phyloP scores from a whole-genome alignment of 2,113 vertebrate genomes.

The Lynx canadensis region DNA sequence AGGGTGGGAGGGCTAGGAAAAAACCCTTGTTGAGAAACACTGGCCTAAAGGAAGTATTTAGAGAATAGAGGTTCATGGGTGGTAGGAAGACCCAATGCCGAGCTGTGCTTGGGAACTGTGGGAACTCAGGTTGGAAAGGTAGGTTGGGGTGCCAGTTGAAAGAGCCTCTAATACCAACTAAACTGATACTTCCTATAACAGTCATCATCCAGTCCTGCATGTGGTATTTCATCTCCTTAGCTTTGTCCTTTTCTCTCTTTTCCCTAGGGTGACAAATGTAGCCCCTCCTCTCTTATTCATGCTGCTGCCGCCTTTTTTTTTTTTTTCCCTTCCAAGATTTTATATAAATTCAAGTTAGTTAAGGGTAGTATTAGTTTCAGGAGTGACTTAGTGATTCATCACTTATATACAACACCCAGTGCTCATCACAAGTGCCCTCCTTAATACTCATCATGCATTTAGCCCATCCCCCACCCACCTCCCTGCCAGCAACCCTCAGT shows the following conservation, averaged over 20 bases:
- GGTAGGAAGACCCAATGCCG: neutral
- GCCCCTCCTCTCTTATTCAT: neutral
- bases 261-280: neutral
- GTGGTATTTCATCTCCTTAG: neutral
- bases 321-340: too few species aligned
- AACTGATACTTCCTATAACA: neutral
- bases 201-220: neutral
- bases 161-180: neutral
- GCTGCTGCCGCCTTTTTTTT: neutral
- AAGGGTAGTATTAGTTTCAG: too few species aligned
- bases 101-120: neutral
- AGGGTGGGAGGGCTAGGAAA: neutral
- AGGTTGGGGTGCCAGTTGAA: neutral
- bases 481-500: too few species aligned
- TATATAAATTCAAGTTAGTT: too few species aligned
- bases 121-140: neutral
- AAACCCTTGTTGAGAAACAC: neutral
- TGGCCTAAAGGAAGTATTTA: conserved; percentile 3
- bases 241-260: neutral
- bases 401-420: too few species aligned
- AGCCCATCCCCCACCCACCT: too few species aligned
- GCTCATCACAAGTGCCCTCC: too few species aligned
- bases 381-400: too few species aligned
- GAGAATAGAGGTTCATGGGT: neutral
- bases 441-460: too few species aligned